Conservation (phyloP, 2,797 vertebrate genomes). For the Erpetoichthys calabaricus region DNA sequence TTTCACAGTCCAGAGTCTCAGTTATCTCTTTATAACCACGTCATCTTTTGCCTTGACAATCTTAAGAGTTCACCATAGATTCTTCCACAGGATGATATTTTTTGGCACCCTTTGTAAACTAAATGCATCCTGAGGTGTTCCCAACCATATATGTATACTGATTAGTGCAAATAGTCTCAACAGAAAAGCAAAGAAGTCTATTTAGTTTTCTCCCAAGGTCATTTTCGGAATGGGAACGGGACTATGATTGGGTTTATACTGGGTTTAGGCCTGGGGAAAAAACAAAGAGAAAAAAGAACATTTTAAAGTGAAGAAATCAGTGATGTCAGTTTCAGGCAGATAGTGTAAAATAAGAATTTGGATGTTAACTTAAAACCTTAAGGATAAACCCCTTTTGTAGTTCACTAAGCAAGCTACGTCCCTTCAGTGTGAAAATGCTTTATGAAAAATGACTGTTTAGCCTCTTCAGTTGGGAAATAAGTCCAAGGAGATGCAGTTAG, state of each 20-base stretch:
- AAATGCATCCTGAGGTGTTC: constrained; percentile 6
- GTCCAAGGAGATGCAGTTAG: background rate
- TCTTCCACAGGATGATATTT: constrained; percentile 17
- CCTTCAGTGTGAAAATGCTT: background rate
- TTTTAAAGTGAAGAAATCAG: background rate
- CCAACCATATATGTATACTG: constrained; percentile 14
- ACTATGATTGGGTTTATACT: constrained; percentile 52
- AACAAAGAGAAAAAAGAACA: constrained; percentile 1
- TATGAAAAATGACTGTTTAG: background rate
- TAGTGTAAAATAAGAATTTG: background rate
- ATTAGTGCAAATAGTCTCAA: constrained; percentile 59
- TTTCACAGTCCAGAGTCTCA: constrained; percentile 2
- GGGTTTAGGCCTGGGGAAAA: constrained; percentile 36
- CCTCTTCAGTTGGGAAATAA: constrained; percentile 1
- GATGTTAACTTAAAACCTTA: background rate
- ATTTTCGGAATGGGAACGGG: constrained; percentile 54
- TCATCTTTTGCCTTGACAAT: background rate
- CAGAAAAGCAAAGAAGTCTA: constrained; percentile 21
- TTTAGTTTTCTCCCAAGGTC: constrained; percentile 31
- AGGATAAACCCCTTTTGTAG: background rate
- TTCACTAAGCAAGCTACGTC: background rate
- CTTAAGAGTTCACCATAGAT: constrained; percentile 32
- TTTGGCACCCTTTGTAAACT: constrained; percentile 34
- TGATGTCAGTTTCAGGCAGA: background rate
- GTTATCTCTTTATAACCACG: background rate